Base-by-base conservation (phyloP, 2,888 invertebrate species). In the Meganola albula region DNA sequence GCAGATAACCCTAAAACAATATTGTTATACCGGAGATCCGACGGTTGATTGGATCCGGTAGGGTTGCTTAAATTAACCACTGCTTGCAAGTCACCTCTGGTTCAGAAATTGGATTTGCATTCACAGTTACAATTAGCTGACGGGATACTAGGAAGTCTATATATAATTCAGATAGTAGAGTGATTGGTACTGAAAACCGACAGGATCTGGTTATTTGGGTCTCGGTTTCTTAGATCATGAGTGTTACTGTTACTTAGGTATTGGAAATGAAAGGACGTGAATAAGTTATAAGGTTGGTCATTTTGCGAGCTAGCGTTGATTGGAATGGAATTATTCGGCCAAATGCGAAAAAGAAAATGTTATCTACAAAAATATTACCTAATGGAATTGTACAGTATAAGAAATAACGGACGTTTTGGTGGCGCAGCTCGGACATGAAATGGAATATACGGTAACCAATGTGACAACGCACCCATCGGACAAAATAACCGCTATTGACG, bases 101-200 rank as follows among this genome's bases (percentile, higher is more conserved):
- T 35, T 45, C 35, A 43, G 47, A 50, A 50, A 53, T 54, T 50
- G 48, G 51, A 58, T 67, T 67, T 62, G 58, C 64, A 64, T 66
- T 61, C 52, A 54, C 52, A 52, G 51, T 55, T 50, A 63, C 64
- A 60, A 63, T 65, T 63, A 65, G 49, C 48, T 44, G 44, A 39
- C 40, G 39, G 40, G 40, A 51, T 48, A 53, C 41, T 42, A 52
- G 35, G 44, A 41, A 47, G 50, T 48, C 48, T 33, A 49, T 56
- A 51, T 53, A 54, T 61, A 55, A 59, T 59, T 58, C 51, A 49
- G 52, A 48, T 37, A 34, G 53, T 46, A 22, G 48, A 37, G 37
- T 34, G 41, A 48, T 42, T 42, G 37, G 44, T 12, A 37, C 34
- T 31, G 34, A 40, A 34, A 47, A 43, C 23, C n/a, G n/a, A n/a